Conservation (phyloP, 2,888 invertebrate genomes). For the Dicyrtoma fusca region DNA sequence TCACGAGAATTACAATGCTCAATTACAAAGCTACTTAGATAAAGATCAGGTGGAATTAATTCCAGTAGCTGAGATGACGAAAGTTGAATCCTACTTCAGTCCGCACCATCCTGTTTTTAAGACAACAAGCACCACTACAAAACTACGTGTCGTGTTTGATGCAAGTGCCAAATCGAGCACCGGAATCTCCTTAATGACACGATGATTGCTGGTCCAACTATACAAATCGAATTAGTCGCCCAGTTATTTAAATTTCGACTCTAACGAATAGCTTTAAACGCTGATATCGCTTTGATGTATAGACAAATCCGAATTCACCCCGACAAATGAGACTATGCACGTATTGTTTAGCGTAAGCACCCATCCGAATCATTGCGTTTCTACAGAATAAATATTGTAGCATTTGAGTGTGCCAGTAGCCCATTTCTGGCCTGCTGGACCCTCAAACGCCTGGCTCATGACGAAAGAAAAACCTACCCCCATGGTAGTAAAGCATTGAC, state of each 20-base stretch:
- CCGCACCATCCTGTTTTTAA: constrained; percentile 57
- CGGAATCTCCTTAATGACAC: constrained; percentile 57
- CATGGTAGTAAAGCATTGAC: no score
- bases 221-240: constrained; percentile 55
- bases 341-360: no score
- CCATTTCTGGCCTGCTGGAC: no score
- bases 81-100: constrained; percentile 49
- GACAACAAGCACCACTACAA: no score
- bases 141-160: constrained; percentile 58
- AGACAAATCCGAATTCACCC: no score
- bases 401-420: no score
- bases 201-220: constrained; percentile 54
- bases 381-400: no score
- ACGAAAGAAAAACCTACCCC: no score
- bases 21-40: background rate
- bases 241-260: constrained; percentile 55
- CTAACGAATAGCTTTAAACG: constrained; percentile 53
- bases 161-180: constrained; percentile 53
- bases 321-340: no score
- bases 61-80: no score
- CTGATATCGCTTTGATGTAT: constrained; percentile 58
- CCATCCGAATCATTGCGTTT: no score
- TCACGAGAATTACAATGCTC: background rate
- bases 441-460: no score
- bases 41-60: background rate